Evolutionary conservation across 2,888 invertebrate species (phyloP), one percentile per base, ranked within the genome.

Genomic region (Sepiola atlantica): DNA sequence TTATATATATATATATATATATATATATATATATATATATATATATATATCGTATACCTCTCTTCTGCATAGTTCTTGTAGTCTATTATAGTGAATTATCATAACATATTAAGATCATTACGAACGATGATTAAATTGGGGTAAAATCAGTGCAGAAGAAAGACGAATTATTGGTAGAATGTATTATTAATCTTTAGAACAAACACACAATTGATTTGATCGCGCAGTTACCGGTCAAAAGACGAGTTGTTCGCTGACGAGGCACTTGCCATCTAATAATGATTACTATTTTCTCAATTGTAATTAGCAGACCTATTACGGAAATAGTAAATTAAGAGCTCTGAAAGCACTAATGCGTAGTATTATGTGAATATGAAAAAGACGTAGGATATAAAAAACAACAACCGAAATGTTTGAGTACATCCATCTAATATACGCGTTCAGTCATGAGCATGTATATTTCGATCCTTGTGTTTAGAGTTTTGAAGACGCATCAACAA

Each of bases 161-260:
- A 77, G 16, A 28, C 4, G 16, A n/a, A 77, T 77, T n/a, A 77
- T 77, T 10, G 77, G 77, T 77, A 77, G 77, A 77, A n/a, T 77
- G 77, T 28, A 77, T 77, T 77, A 77, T 77, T 77, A 77, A 77
- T 77, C 77, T 77, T 14, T 16, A 28, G n/a, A 77, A n/a, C 77
- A 77, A 77, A 77, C 77, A 77, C 77, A 77, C n/a, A 77, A n/a
- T 10, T n/a, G 77, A 77, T 77, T 77, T n/a, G 77, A 77, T 77
- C n/a, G 77, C 6, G 18, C 28, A 28, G 18, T 12, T 28, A 28
- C 12, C 77, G n/a, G 77, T n/a, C n/a, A 77, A 77, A n/a, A 77
- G 77, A 77, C 4, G 28, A 21, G 24, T 24, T 61, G 24, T 24
- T 6, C 10, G 10, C 12, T 28, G 28, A 28, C 12, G 12, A 77